Evolutionary conservation across 2,797 vertebrate species (phyloP), one percentile per base, ranked within the genome.

Genomic region (Alauda arvensis): DNA sequence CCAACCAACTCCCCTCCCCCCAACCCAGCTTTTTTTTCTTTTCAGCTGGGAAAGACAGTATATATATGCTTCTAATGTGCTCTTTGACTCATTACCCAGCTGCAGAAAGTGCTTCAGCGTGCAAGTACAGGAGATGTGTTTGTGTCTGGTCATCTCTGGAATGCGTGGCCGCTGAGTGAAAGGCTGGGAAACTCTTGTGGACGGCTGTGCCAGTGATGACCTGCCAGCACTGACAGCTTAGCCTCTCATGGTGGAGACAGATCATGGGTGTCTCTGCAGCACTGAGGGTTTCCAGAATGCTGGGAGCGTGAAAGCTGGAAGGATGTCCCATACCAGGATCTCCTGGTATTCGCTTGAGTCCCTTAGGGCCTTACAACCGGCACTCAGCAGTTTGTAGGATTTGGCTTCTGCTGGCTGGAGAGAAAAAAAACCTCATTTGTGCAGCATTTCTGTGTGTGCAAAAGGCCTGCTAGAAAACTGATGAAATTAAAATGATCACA

Each of bases 71-170:
- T 84, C 86, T 62, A 80, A 79, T 59, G 29, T 82, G 77, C 45
- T 82, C 80, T 91, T 83, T 0, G 1, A 37, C 60, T 90, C 90
- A 40, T 19, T 78, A 55, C 43, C 68, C 90, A 87, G 80, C 85
- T 92, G 87, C 80, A 85, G 85, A 92, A 74, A 89, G 59, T 49
- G 62, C 52, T 91, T 52, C 59, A 65, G 77, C 24, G 21, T 71
- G 49, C 77, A 80, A 83, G 82, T 5, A 68, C 55, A 55, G 85
- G 81, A 89, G 87, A 87, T 86, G 74, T 85, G 91, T 95, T 91
- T 93, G 88, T 76, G 87, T 91, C 93, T 90, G 87, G 81, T 68
- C 94, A 91, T 92, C 77, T 91, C 76, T 90, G 95, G 90, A 94
- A 92, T 92, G 90, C 19, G 29, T 79, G 77, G 85, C 85, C 16